These are phyloP conservation scores for Poeciliopsis infans DNA, from an alignment of 2,797 vertebrate genomes.

Conservation along the genomic window DNA sequence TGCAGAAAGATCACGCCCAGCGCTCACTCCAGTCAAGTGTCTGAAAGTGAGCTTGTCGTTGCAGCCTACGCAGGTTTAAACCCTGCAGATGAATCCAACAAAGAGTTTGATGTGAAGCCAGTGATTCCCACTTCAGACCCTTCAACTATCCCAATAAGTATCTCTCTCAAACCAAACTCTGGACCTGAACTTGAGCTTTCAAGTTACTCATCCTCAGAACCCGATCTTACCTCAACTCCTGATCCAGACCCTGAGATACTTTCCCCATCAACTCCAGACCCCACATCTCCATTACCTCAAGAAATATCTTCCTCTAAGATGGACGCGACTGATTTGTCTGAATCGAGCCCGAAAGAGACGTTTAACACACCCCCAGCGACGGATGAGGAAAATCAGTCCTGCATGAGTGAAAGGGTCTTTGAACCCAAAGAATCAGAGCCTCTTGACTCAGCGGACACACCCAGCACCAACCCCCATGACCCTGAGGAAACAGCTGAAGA, in stretches of 20 bases:
- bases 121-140: conserved; percentile 47
- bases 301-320: conserved; percentile 41
- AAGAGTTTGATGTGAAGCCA: conserved; percentile 41
- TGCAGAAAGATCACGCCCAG: conserved; percentile 74
- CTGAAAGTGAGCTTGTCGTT: conserved; percentile 48
- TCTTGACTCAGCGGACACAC: conserved; percentile 22
- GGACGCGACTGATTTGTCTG: conserved; percentile 28
- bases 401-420: conserved; percentile 24
- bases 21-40: conserved; percentile 40
- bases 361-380: not conserved
- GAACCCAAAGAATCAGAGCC: conserved; percentile 42
- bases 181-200: conserved; percentile 29
- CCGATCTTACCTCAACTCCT: conserved; percentile 41
- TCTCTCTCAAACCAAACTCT: conserved; percentile 12
- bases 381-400: conserved; percentile 39
- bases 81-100: conserved; percentile 48
- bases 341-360: conserved; percentile 36
- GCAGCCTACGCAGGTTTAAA: conserved; percentile 38
- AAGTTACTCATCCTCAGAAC: conserved; percentile 25
- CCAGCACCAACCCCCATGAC: conserved; percentile 30
- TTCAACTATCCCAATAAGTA: not conserved
- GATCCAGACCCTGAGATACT: conserved; percentile 38
- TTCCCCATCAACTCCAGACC: conserved; percentile 23
- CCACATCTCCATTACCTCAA: conserved; percentile 46
- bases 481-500: conserved; percentile 48